Evolutionary conservation across 2,113 vertebrate genomes (phyloP), one percentile per base, ranked within the genome.

Genomic region (Paratilapia polleni): DNA sequence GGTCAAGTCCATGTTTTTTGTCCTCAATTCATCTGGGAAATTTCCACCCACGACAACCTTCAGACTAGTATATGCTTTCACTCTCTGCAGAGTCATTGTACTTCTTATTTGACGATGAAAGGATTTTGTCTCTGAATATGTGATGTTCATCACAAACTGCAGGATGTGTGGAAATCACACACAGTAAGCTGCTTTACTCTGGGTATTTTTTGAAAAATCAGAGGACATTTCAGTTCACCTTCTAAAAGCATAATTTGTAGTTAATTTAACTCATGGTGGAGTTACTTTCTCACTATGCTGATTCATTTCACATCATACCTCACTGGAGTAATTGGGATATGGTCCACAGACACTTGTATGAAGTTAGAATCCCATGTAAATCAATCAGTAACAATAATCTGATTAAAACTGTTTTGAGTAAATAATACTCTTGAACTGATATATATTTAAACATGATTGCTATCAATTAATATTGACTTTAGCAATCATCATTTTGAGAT

Each of bases 11-110:
- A 66, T 59, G 74, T 87, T 86, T 73, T 89, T 90, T 89, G 88
- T 92, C 56, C 87, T 78, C 60, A 77, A 41, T 76, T 80, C 85
- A 82, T 84, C 56, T 90, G 88, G 82, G 84, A 92, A 83, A 84
- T 81, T 81, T 84, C 75, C 43, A 10, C 47, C 31, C 5, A 8
- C 64, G 57, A 47, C 81, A 70, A 88, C 77, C 63, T 78, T 83
- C 88, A 77, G 36, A 77, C 77, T 57, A 70, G 63, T 83, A 87
- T 76, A 70, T 52, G 2, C 59, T 86, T 81, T 62, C 59, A 80
- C 31, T 79, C 31, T 78, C 88, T 86, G 77, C 57, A 59, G 60
- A 84, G 81, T 70, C 91, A 80, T 85, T 91, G 85, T 87, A 49
- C 47, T 56, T 20, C 73, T 85, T 66, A 57, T 63, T 43, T 52